A percentile compares a stretch with the other conserved stretches of the same genome.
Evolutionary conservation across 2,797 vertebrate genomes (phyloP).

Genomic region (Xerus rutilus): DNA sequence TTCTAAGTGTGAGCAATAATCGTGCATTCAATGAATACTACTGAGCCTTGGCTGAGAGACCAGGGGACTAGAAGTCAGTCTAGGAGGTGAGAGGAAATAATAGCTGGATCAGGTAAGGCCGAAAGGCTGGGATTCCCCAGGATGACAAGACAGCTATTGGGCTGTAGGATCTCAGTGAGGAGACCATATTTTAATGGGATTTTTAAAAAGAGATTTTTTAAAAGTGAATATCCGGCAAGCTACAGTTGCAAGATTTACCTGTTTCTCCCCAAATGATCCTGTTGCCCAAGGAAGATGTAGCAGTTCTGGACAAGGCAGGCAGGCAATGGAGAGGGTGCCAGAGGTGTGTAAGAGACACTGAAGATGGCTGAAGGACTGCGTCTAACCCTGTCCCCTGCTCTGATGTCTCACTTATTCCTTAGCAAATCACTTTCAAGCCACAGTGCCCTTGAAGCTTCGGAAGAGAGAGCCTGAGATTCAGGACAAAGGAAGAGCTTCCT

Average conservation of each 20-base stretch:
- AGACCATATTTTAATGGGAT: not conserved
- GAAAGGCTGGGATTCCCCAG: not conserved
- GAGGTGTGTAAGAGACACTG: not conserved
- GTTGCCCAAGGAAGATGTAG: not conserved
- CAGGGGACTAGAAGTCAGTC: not conserved
- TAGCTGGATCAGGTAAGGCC: not conserved
- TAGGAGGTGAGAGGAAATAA: not conserved
- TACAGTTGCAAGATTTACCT: not conserved
- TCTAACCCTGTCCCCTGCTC: accelerated
- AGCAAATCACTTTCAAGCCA: not conserved
- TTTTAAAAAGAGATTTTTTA: not conserved
- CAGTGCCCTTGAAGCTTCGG: accelerated
- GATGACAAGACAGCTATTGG: not conserved
- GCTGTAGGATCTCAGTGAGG: not conserved
- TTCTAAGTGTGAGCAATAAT: not conserved
- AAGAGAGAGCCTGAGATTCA: not conserved
- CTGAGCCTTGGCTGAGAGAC: not conserved
- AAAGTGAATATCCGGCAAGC: not conserved
- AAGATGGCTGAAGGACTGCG: not conserved
- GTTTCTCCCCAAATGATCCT: not conserved
- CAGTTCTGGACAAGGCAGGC: not conserved
- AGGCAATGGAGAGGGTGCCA: accelerated
- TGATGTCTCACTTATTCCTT: not conserved
- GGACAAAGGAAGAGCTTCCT: not conserved
- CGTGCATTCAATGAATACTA: not conserved